Evolutionary conservation across 1,140 invertebrate genomes (phyloP).

Genomic region (Nylanderia fulva): DNA sequence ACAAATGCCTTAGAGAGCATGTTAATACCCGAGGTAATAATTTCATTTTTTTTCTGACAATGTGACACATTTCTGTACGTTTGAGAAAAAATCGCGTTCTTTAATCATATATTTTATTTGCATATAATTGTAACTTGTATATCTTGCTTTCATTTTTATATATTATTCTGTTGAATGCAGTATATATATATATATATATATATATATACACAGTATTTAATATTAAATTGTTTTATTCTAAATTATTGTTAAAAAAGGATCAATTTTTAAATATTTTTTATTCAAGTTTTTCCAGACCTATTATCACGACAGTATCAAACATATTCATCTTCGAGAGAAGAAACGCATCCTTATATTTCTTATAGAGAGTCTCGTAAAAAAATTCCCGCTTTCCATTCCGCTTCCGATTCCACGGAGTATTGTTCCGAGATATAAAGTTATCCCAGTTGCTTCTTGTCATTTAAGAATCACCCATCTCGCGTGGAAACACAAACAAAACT

Average conservation of each 20-base stretch:
- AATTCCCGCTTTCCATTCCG: slow-evolving; percentile 8
- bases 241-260: background rate
- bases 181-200: no score
- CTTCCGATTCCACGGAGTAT: slow-evolving; percentile 49
- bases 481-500: slow-evolving; percentile 82
- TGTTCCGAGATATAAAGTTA: slow-evolving; percentile 62
- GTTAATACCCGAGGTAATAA: slow-evolving; percentile 80
- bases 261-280: background rate
- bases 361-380: background rate
- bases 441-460: slow-evolving; percentile 77
- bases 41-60: background rate
- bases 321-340: background rate
- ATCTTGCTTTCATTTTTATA: no score
- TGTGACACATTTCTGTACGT: no score
- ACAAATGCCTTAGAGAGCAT: slow-evolving; percentile 84
- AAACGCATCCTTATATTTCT: background rate
- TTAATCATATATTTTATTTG: no score
- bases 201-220: no score
- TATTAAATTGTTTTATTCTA: background rate
- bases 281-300: background rate
- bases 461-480: slow-evolving; percentile 73
- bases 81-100: no score
- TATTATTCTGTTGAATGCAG: no score
- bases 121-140: no score
- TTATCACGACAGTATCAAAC: slow-evolving; percentile 6